Evolutionary conservation across 2,113 vertebrate genomes (phyloP), one percentile per base, ranked within the genome.

Genomic region (Stercorarius parasiticus): DNA sequence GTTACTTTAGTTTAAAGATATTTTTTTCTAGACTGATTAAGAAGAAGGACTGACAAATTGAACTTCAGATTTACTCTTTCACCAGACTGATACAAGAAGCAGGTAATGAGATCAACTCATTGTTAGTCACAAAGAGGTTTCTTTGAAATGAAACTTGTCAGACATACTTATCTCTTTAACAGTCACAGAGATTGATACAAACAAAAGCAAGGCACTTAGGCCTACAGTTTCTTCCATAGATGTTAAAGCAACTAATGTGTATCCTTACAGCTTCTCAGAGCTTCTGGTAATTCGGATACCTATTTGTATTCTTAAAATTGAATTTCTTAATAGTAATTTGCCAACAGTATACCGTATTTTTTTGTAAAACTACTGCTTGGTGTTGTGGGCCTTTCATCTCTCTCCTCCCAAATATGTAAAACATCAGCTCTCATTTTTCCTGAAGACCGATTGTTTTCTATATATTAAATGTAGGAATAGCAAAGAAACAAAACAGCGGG

Each of bases 41-140:
- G 93, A 88, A 88, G 49, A 96, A 88, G 88, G 93, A 94, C 76
- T 96, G 95, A 95, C 86, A 96, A 97, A 97, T 97, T 96, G 85
- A 96, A 92, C 91, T 95, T 95, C 74, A 95, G 91, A 79, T 95
- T 93, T 97, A 96, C 83, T 92, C 72, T 92, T 95, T 94, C 52
- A 95, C 76, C 58, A 87, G 72, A 62, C 72, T 72, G 56, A 81
- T 84, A 78, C 82, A 70, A 96, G 77, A 71, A 95, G 82, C 52
- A 91, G 66, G 91, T 95, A 97, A 97, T 93, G 82, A 97, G 77
- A 97, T 93, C 90, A 83, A 92, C 80, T 91, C 77, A 78, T 92
- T 96, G 88, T 95, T 97, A 95, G 94, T 88, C 82, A 91, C 92
- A 73, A 85, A 77, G 88, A 91, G 61, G 72, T 87, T 96, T 84